A percentile compares a stretch with the other conserved stretches of the same genome.
phyloP scores from a whole-genome alignment of 1,140 invertebrate genomes.

The Zaprionus camerounensis region DNA sequence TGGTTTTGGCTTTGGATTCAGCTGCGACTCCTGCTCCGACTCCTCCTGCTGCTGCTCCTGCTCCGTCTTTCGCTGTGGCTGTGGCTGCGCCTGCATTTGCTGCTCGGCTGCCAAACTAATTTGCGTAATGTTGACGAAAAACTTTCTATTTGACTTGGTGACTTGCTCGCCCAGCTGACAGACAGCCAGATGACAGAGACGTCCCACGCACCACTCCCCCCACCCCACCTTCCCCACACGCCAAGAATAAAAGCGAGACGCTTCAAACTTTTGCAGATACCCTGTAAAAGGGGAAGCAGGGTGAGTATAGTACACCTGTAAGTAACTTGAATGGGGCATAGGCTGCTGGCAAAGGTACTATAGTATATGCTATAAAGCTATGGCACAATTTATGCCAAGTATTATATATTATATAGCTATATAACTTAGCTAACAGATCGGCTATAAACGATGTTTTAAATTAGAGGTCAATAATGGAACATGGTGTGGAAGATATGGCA shows the following conservation, averaged over 20 bases:
- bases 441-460: too few relatives aligned
- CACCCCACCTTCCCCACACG: neutral
- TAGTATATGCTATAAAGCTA: neutral
- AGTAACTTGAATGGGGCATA: neutral
- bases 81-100: conserved; percentile 60
- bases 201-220: neutral
- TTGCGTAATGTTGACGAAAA: conserved; percentile 79
- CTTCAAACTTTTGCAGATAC: conserved; percentile 55
- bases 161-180: conserved; percentile 43
- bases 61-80: conserved; percentile 15
- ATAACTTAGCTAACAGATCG: too few relatives aligned
- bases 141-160: conserved; percentile 78
- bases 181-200: conserved; percentile 32
- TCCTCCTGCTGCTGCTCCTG: conserved; percentile 11
- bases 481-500: too few relatives aligned
- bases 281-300: conserved; percentile 7
- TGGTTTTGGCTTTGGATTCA: neutral
- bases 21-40: neutral
- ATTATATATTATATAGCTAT: neutral
- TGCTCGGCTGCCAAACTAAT: conserved; percentile 75
- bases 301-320: neutral
- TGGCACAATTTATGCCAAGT: neutral
- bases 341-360: neutral
- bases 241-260: conserved; percentile 46
- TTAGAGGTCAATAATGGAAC: too few relatives aligned